phyloP scores from a whole-genome alignment of 2,113 vertebrate genomes.

The Leuciscus idus region DNA sequence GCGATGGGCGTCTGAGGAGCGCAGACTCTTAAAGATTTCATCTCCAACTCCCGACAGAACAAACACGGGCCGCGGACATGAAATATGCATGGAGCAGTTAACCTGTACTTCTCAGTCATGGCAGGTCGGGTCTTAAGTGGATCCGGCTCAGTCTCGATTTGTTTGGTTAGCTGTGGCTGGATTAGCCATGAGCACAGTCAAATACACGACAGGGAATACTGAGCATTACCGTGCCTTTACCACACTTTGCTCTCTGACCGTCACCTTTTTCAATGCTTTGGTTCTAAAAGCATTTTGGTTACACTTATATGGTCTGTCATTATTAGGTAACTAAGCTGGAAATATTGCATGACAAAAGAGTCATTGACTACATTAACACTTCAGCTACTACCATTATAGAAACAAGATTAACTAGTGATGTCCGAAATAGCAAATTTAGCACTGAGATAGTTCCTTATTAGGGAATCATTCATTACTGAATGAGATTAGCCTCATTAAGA shows the following conservation, averaged over 20 bases:
- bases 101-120: constrained; percentile 57
- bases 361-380: no score
- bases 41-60: constrained; percentile 40
- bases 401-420: no score
- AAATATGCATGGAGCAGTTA: constrained; percentile 69
- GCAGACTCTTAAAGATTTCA: constrained; percentile 32
- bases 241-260: not conserved
- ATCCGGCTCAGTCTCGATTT: constrained; percentile 44
- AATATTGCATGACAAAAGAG: no score
- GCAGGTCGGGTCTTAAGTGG: constrained; percentile 59
- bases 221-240: not conserved
- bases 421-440: no score
- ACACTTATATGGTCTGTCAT: no score
- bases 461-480: no score
- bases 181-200: constrained; percentile 48
- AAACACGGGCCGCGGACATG: constrained; percentile 57
- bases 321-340: no score
- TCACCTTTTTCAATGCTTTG: not conserved
- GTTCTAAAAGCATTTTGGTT: not conserved
- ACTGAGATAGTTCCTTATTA: no score
- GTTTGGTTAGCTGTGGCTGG: constrained; percentile 51
- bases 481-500: no score
- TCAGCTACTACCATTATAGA: no score
- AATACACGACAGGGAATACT: not conserved
- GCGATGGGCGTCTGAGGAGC: constrained; percentile 39